Evolutionary conservation across 1,140 invertebrate genomes (phyloP), one percentile per base, ranked within the genome.

Genomic region (Trissolcus basalis): DNA sequence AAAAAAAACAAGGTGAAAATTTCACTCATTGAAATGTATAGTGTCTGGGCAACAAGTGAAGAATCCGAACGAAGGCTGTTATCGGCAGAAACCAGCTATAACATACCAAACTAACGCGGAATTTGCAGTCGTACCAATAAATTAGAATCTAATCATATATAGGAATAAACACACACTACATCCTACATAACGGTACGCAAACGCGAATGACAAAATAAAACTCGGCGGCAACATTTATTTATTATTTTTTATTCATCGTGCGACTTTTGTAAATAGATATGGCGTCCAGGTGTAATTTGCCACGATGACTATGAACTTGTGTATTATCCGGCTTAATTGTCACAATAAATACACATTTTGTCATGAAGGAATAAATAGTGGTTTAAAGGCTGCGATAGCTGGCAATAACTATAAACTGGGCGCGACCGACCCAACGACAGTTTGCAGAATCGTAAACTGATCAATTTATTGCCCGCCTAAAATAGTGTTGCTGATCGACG

Each of bases 301-400:
- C 53, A 59, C 59, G 72, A 75, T 75, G 72, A 69, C 72, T 75
- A 45, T 59, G 64, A 68, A 75, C 64, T 75, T 68, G 61, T 61
- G 64, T 51, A 69, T 75, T 75, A 69, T 69, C 72, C 61, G 55
- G 70, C 9, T 73, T 73, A 73, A 73, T 73, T 73, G 60, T 73
- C 69, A 59, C 59, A 59, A 72, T 65, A 71, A 71, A 71, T 72
- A 72, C 47, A 65, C 54, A 65, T 72, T 72, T 72, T 72, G 69
- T 73, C 70, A 61, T 61, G 55, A 27, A 55, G 60, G 49, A 33
- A 73, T 73, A 61, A 73, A 73, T 61, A 73, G 55, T 60, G 59
- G 47, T 73, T 73, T 61, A 55, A 56, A 49, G 51, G 36, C 19
- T 6, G 19, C 63, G 50, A 73, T 73, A 58, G 1, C 56, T 43